Evolutionary conservation across 2,113 vertebrate species (phyloP), one percentile per base, ranked within the genome.

Genomic region (Fulmarus glacialis): DNA sequence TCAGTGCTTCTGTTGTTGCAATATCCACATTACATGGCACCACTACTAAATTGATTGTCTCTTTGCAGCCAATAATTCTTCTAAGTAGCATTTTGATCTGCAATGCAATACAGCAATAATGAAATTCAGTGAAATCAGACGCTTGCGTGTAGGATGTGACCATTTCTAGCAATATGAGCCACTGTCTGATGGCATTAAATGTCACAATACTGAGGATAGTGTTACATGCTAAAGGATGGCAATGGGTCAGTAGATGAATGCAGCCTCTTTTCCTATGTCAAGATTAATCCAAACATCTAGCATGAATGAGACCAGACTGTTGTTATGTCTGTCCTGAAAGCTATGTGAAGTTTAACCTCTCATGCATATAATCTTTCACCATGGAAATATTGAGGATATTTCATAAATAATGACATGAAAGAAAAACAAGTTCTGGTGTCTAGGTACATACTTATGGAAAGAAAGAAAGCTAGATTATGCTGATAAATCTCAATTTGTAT

Each of bases 21-120:
- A 99, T 99, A 97, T 99, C 99, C 97, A 99, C 99, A 1, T 99
- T 99, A 79, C 98, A 97, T 1, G 99, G 99, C 48, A 99, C 98
- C 60, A 99, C 99, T 43, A 99, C 99, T 96, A 99, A 91, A 93
- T 98, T 99, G 90, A 99, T 98, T 2, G 99, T 99, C 93, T 99
- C 98, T 97, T 99, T 98, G 94, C 87, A 98, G 9, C n/a, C 38
- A 95, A 99, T 99, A 70, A 98, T 98, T 20, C 36, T 98, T 82
- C 11, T 96, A 82, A 99, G 99, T 19, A 99, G 97, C 1, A 0
- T 34, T 95, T 99, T 99, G 89, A 99, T 99, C 99, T 99, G 92
- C 34, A 95, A 97, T 67, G 7, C 89, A 91, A 86, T 3, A 55
- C 30, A 72, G 45, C 23, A 70, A 50, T 24, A 56, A 78, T 7